Evolutionary conservation across 1,140 invertebrate species (phyloP).

Genomic region (Chlorops oryzae): DNA sequence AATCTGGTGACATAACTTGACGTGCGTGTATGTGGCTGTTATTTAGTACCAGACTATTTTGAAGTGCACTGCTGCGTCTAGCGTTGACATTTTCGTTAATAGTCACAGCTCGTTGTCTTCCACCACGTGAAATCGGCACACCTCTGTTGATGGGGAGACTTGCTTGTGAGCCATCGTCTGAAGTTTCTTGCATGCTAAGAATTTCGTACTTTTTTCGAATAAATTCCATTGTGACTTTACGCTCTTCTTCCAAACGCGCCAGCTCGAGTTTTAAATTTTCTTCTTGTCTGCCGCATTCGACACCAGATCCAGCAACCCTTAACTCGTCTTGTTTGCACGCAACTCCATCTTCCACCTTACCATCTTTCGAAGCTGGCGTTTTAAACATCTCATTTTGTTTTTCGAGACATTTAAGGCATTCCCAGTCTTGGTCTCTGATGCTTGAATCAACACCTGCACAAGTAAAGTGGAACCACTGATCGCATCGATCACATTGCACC

Average conservation of each 20-base stretch:
- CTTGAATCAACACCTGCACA: too few species aligned
- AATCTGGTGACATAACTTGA: not conserved
- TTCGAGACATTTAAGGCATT: too few species aligned
- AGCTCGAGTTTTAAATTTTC: too few species aligned
- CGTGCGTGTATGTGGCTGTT: not conserved
- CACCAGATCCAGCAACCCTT: too few species aligned
- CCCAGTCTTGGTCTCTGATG: too few species aligned
- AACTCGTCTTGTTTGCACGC: too few species aligned
- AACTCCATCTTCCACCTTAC: too few species aligned
- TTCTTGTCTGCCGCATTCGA: too few species aligned
- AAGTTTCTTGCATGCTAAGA: not conserved
- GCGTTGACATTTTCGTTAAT: not conserved
- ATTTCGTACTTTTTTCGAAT: not conserved
- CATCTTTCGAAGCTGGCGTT: too few species aligned
- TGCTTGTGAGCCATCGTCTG: not conserved
- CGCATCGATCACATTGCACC: too few species aligned
- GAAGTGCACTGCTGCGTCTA: not conserved
- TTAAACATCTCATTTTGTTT: too few species aligned
- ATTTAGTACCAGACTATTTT: not conserved
- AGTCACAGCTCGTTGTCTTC: not conserved
- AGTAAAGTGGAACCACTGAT: too few species aligned
- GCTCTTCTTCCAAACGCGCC: not conserved
- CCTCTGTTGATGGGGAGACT: not conserved
- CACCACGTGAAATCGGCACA: not conserved
- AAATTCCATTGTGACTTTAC: not conserved